Evolutionary conservation across 2,113 vertebrate genomes (phyloP).

Genomic region (Anhinga anhinga): DNA sequence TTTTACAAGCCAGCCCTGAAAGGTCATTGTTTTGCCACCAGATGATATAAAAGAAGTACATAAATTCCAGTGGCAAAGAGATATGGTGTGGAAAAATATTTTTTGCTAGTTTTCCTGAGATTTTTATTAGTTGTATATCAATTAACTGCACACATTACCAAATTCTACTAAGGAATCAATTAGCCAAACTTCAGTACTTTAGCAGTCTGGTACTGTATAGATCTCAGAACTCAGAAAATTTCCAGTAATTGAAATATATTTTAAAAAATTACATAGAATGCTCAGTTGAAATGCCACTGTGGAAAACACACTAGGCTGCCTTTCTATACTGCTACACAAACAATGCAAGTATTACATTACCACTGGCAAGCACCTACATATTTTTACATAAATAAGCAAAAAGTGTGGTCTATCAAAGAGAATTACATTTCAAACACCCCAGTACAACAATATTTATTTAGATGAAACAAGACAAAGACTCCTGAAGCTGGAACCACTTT

Average conservation of each 20-base stretch:
- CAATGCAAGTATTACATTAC: background rate
- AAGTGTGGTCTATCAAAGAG: background rate
- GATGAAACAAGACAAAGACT: background rate
- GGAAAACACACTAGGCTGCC: background rate
- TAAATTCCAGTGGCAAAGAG: background rate
- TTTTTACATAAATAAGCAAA: background rate
- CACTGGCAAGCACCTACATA: rapidly evolving
- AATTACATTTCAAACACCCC: background rate
- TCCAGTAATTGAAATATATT: background rate
- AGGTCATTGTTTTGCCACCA: background rate
- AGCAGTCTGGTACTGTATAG: background rate
- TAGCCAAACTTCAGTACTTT: background rate
- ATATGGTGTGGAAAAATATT: background rate
- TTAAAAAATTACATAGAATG: background rate
- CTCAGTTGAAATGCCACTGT: background rate
- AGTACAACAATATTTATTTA: background rate
- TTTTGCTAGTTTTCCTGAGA: background rate
- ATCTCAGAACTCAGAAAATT: background rate
- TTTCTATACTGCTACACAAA: background rate
- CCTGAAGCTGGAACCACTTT: background rate
- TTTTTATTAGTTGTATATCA: background rate
- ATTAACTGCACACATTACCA: background rate
- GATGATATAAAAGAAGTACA: background rate
- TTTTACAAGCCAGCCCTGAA: background rate
- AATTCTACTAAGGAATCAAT: background rate